These are phyloP conservation scores for Montipora capricornis DNA, from an alignment of 64 coral and sea anemone genomes.

Conservation along the genomic window DNA sequence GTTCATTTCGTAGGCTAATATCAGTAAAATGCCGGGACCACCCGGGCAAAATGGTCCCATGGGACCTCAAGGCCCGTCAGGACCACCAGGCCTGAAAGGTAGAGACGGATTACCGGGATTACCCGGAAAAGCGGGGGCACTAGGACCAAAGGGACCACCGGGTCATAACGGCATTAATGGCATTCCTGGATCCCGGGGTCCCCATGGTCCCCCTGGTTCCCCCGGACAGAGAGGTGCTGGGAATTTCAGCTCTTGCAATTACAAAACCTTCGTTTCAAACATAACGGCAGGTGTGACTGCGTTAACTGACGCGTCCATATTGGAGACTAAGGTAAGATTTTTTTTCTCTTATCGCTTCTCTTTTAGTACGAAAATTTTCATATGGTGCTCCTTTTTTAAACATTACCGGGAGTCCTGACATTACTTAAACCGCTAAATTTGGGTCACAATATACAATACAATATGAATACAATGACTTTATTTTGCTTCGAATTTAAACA, in stretches of 20 bases:
- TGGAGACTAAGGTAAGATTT: no score
- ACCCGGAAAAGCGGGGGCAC: not conserved
- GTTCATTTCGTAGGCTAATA: not conserved
- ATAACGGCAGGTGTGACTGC: not conserved
- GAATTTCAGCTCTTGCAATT: slow-evolving; percentile 30
- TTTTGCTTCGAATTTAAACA: no score
- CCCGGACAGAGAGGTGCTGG: not conserved
- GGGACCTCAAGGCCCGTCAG: not conserved
- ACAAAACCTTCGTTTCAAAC: not conserved
- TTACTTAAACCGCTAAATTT: no score
- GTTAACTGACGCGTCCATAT: not conserved
- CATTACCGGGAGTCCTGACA: no score
- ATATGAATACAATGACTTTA: no score
- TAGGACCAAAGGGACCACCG: not conserved
- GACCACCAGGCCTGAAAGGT: slow-evolving; percentile 9
- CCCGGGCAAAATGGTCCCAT: not conserved
- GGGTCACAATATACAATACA: no score
- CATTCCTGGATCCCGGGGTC: not conserved
- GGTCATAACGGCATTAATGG: slow-evolving; percentile 20
- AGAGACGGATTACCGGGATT: not conserved
- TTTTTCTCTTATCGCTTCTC: no score
- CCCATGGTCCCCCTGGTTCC: not conserved
- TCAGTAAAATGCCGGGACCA: slow-evolving; percentile 32
- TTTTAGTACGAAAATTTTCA: no score
- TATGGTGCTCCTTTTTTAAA: no score